phyloP scores from a whole-genome alignment of 1,140 invertebrate species.

The Orchesella cincta region DNA sequence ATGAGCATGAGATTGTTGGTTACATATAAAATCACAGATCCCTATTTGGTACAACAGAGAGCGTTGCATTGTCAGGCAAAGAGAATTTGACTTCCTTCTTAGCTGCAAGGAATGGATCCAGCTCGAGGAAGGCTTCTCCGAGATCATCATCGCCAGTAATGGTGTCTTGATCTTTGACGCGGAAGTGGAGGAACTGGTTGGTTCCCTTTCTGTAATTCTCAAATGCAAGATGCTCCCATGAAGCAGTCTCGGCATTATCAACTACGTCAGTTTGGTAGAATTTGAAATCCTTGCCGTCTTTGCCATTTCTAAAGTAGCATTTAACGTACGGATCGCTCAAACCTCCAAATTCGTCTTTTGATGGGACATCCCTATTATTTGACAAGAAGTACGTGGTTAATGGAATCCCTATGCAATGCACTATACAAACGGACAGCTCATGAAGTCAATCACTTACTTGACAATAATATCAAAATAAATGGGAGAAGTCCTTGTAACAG shows the following conservation, averaged over 20 bases:
- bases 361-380: conserved; percentile 40
- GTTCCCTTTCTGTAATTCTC: conserved; percentile 44
- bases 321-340: conserved; percentile 45
- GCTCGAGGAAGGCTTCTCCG: conserved; percentile 39
- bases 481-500: conserved; percentile 36
- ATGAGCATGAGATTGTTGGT: background rate
- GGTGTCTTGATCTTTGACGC: conserved; percentile 41
- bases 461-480: conserved; percentile 37
- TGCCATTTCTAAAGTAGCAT: conserved; percentile 42
- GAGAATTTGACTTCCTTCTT: background rate
- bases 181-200: conserved; percentile 41
- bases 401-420: background rate
- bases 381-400: background rate
- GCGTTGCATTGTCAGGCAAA: conserved; percentile 20
- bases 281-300: conserved; percentile 37
- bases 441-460: conserved; percentile 25
- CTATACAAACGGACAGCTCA: background rate
- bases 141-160: conserved; percentile 41
- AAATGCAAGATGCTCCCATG: conserved; percentile 43
- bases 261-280: conserved; percentile 41
- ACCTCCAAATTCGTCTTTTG: conserved; percentile 38
- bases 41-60: conserved; percentile 21
- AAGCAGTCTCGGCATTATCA: conserved; percentile 43
- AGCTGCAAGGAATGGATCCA: conserved; percentile 37
- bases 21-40: background rate